Conservation (phyloP, 2,797 vertebrate species). For the Chloroceryle inda region DNA sequence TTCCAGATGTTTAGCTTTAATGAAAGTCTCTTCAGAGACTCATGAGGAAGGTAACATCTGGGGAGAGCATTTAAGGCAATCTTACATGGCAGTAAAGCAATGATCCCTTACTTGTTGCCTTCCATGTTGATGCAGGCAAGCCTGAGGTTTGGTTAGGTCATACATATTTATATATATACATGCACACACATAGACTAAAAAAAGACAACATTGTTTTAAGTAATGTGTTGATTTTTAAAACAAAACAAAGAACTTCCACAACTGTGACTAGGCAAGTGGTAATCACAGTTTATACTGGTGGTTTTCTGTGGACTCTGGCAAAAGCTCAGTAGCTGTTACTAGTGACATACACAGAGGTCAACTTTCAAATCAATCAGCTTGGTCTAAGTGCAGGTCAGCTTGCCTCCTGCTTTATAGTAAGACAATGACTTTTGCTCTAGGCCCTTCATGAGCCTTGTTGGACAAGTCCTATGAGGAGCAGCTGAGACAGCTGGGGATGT, state of each 20-base stretch:
- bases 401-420: neutral
- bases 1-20: conserved; percentile 53
- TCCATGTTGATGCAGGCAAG: neutral
- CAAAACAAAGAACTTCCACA: neutral
- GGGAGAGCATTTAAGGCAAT: neutral
- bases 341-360: neutral
- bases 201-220: neutral
- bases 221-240: neutral
- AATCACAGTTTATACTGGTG: neutral
- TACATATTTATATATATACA: rapidly evolving
- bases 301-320: neutral
- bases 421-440: neutral
- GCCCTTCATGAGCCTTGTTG: too few species aligned
- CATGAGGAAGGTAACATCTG: conserved; percentile 8
- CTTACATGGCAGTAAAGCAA: neutral
- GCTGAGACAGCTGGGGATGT: too few species aligned
- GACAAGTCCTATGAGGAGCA: too few species aligned
- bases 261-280: neutral
- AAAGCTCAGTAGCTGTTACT: neutral
- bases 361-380: rapidly evolving
- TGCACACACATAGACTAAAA: too few species aligned
- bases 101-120: neutral
- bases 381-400: neutral
- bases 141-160: neutral
- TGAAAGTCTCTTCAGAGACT: conserved; percentile 24